Conservation (phyloP, 2,888 invertebrate species). For the Ganaspis brasiliensis region DNA sequence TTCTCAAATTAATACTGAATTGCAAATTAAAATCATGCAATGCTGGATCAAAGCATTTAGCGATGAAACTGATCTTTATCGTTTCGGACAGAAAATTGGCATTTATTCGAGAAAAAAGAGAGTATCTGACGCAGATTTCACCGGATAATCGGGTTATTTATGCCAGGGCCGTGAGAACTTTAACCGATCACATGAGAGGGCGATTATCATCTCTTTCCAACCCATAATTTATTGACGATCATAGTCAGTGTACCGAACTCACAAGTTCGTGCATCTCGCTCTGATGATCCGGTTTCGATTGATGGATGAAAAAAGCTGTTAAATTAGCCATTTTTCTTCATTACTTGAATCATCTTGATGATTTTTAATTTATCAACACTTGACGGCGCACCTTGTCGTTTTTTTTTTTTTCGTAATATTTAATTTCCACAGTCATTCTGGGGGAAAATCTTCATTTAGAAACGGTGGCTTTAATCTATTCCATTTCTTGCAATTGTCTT, state of each 20-base stretch:
- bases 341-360: too few species aligned
- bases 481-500: not conserved
- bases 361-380: too few species aligned
- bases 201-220: conserved; percentile 38
- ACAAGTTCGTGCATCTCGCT: conserved; percentile 29
- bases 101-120: conserved; percentile 37
- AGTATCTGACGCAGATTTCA: conserved; percentile 32
- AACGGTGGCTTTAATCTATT: not conserved
- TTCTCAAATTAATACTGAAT: not conserved
- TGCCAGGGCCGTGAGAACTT: conserved; percentile 41
- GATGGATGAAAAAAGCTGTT: conserved; percentile 1
- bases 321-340: not conserved
- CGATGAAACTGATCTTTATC: conserved; percentile 29
- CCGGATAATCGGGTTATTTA: conserved; percentile 41
- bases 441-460: not conserved
- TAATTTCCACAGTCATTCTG: too few species aligned
- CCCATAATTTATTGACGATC: conserved; percentile 40
- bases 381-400: too few species aligned
- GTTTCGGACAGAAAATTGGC: conserved; percentile 39
- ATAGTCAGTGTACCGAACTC: conserved; percentile 26
- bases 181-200: conserved; percentile 38
- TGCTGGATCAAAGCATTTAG: conserved; percentile 21
- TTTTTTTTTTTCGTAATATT: too few species aligned
- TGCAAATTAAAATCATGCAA: conserved; percentile 26
- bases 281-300: conserved; percentile 38